phyloP scores from a whole-genome alignment of 1,140 invertebrate genomes.

The Heliothis subflexa region DNA sequence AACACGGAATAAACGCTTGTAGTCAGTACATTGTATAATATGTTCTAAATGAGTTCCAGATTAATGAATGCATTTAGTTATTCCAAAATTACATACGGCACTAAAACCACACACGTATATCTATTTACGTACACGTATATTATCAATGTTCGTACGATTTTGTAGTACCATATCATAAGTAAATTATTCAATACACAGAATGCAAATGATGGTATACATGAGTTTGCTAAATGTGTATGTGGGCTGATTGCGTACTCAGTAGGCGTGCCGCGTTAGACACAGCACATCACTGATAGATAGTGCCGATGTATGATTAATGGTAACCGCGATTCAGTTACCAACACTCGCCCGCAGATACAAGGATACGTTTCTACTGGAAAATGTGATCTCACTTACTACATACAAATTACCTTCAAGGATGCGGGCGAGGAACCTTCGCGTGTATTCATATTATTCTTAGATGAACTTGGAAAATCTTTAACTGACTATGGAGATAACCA shows the following conservation, averaged over 20 bases:
- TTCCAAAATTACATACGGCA: not conserved
- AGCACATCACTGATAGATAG: conserved; percentile 56
- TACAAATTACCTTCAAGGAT: conserved; percentile 67
- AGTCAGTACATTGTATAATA: no score
- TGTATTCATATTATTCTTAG: conserved; percentile 59
- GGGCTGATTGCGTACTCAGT: conserved; percentile 54
- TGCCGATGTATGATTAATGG: conserved; percentile 71
- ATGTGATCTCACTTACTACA: conserved; percentile 62
- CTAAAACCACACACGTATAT: conserved; percentile 10
- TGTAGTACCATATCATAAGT: conserved; percentile 40
- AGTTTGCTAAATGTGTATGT: conserved; percentile 54
- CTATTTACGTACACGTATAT: conserved; percentile 1
- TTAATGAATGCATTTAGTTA: not conserved
- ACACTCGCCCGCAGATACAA: conserved; percentile 52
- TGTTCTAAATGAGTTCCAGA: not conserved
- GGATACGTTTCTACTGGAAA: conserved; percentile 52
- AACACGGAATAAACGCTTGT: not conserved
- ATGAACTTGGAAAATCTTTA: conserved; percentile 32
- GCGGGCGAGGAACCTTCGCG: conserved; percentile 58
- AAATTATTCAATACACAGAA: conserved; percentile 39
- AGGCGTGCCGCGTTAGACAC: conserved; percentile 18
- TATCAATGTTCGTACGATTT: conserved; percentile 18
- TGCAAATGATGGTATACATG: conserved; percentile 48
- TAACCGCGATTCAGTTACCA: conserved; percentile 53
- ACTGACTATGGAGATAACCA: conserved; percentile 18